These are phyloP conservation scores for Macquaria ambigua DNA, from an alignment of 2,113 vertebrate genomes.

Conservation along the genomic window DNA sequence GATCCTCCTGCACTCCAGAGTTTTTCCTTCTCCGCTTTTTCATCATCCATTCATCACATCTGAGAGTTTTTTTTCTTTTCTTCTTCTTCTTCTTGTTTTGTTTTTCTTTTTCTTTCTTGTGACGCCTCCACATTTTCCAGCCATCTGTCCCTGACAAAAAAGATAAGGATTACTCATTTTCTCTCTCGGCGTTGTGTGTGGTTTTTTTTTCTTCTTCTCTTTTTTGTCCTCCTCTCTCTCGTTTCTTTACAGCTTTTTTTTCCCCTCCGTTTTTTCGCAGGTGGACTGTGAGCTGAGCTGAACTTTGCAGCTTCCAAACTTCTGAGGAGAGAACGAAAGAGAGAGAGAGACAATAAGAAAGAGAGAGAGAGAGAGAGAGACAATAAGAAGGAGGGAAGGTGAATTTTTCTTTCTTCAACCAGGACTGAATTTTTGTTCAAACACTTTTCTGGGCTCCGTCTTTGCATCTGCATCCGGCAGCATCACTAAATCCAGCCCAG, in stretches of 20 bases:
- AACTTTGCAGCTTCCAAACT: conserved; percentile 67
- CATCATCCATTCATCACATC: conserved; percentile 65
- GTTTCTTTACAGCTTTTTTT: conserved; percentile 55
- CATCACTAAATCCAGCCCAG: conserved; percentile 22
- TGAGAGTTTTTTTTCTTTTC: conserved; percentile 27
- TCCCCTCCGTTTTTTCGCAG: conserved; percentile 65
- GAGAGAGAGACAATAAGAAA: conserved; percentile 35
- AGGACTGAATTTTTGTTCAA: conserved; percentile 1
- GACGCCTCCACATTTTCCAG: conserved; percentile 73
- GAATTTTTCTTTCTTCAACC: conserved; percentile 19
- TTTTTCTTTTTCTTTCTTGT: conserved; percentile 47
- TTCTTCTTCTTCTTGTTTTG: conserved; percentile 26
- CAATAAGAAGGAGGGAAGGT: not conserved
- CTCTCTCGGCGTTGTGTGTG: conserved; percentile 44
- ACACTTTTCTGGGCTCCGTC: not conserved
- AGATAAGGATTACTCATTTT: conserved; percentile 77
- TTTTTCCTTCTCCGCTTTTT: conserved; percentile 34
- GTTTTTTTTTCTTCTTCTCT: conserved; percentile 15
- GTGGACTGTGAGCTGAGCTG: conserved; percentile 69
- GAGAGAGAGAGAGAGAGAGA: conserved; percentile 37
- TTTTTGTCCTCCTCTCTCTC: conserved; percentile 57
- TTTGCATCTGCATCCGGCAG: conserved; percentile 24
- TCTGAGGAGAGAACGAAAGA: conserved; percentile 57
- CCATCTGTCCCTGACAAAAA: conserved; percentile 75
- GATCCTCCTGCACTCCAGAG: conserved; percentile 44